These are phyloP conservation scores for Prinia subflava DNA, from an alignment of 2,113 vertebrate genomes.

Conservation along the genomic window DNA sequence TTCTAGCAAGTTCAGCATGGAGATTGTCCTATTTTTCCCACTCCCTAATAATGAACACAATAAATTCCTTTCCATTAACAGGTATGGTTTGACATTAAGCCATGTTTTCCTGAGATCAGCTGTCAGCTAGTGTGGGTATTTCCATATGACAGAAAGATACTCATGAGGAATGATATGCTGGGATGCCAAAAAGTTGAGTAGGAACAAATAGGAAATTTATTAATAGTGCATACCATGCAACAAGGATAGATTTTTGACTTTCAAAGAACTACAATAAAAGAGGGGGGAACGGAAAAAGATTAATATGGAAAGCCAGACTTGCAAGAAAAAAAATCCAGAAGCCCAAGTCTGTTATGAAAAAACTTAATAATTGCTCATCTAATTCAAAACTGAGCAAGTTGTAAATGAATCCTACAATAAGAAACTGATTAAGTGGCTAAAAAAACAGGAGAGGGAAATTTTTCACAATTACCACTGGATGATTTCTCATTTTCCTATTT, in stretches of 20 bases:
- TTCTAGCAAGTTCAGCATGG: not conserved
- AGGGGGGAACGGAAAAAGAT: not conserved
- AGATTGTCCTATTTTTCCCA: not conserved
- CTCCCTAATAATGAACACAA: not conserved
- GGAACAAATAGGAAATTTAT: not conserved
- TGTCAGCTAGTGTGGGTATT: not conserved
- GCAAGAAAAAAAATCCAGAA: not conserved
- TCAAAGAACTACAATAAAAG: not conserved
- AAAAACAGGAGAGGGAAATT: not conserved
- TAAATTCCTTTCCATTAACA: conserved; percentile 33
- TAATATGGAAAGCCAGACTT: not conserved
- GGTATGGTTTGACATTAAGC: not conserved
- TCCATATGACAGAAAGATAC: conserved; percentile 27
- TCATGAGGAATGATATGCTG: conserved; percentile 3
- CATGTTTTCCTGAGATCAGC: conserved; percentile 21
- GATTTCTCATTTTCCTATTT: not conserved
- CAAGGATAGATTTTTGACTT: not conserved
- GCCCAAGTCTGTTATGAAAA: not conserved
- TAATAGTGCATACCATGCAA: not conserved
- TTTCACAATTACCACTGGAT: not conserved
- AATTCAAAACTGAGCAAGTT: not conserved
- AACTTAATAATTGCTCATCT: not conserved
- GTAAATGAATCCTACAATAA: not conserved
- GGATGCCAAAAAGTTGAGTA: not conserved
- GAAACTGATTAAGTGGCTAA: not conserved